Evolutionary conservation across 2,113 vertebrate genomes (phyloP).

Genomic region (Sceloporus undulatus): DNA sequence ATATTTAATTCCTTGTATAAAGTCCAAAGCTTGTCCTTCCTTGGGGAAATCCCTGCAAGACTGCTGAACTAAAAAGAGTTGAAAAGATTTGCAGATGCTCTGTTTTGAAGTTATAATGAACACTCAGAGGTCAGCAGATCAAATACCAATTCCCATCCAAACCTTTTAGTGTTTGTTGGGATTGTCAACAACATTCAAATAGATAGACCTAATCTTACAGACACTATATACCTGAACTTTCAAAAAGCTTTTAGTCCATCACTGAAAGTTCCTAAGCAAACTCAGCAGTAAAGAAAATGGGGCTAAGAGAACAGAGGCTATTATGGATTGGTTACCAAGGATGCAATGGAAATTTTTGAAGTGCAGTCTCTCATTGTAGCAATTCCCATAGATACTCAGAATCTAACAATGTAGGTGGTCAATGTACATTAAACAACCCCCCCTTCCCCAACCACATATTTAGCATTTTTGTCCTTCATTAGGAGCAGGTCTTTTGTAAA

Average conservation of each 20-base stretch:
- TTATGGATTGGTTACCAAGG: background rate
- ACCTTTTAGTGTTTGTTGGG: background rate
- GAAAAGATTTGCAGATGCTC: background rate
- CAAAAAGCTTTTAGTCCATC: background rate
- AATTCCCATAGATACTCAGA: too few species aligned
- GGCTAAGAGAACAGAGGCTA: background rate
- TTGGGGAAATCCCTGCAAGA: background rate
- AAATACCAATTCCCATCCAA: background rate
- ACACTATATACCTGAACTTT: background rate
- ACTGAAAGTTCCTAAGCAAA: background rate
- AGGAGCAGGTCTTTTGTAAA: too few species aligned
- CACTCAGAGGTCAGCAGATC: background rate
- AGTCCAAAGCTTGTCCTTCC: background rate
- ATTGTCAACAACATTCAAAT: background rate
- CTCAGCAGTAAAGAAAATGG: background rate
- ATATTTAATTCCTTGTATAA: conserved; percentile 2
- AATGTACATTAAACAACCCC: too few species aligned
- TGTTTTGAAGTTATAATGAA: background rate
- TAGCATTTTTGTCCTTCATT: too few species aligned
- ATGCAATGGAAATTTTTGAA: too few species aligned
- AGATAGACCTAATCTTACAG: background rate
- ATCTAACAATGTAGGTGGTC: too few species aligned
- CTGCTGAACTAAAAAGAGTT: background rate
- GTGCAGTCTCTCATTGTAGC: too few species aligned
- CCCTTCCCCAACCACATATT: too few species aligned